Evolutionary conservation across 2,113 vertebrate species (phyloP), one percentile per base, ranked within the genome.

Genomic region (Otolemur garnettii): DNA sequence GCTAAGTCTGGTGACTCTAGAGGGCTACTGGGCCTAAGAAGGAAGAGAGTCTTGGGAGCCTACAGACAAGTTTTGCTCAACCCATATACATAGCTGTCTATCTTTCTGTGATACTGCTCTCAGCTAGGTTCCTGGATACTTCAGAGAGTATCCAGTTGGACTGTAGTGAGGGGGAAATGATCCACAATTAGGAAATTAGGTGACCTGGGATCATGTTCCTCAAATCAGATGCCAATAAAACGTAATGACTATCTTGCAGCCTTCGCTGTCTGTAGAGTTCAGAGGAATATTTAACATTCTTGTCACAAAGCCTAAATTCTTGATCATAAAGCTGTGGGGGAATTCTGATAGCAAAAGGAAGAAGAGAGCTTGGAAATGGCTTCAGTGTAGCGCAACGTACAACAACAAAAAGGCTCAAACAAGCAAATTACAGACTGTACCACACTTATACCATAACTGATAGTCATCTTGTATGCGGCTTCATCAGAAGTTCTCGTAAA

Each of bases 401-500:
- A 87, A 95, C 60, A 81, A 94, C 62, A 69, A 84, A 88, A 95
- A 88, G 78, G 80, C 82, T 68, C 62, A 90, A 93, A 91, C 38
- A 55, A 91, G 81, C 38, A 77, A 90, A 92, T 95, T 87, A 86
- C 8, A 97, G 90, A n/a, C 55, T 53, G 35, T 8, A 18, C 4
- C 26, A 22, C 77, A 68, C 42, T 80, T 69, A 55, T 15, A 50
- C 90, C 66, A 50, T 78, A 81, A 82, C 50, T 0, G 0, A 68
- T 10, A 79, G 72, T 28, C 90, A 17, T 62, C 28, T 18, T 42
- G 28, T 0, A 0, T 92, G 92, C 94, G 30, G 85, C 85, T 92
- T 96, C 91, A 55, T 86, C 84, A 92, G 78, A 95, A 94, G 60
- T 84, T 72, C 92, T 92, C 90, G 74, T 22, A 11, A 92, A 88